A percentile compares a stretch with the other conserved stretches of the same genome.
These are phyloP conservation scores for Caenorhabditis afra DNA, from an alignment of 2,888 invertebrate species.

Conservation along the genomic window DNA sequence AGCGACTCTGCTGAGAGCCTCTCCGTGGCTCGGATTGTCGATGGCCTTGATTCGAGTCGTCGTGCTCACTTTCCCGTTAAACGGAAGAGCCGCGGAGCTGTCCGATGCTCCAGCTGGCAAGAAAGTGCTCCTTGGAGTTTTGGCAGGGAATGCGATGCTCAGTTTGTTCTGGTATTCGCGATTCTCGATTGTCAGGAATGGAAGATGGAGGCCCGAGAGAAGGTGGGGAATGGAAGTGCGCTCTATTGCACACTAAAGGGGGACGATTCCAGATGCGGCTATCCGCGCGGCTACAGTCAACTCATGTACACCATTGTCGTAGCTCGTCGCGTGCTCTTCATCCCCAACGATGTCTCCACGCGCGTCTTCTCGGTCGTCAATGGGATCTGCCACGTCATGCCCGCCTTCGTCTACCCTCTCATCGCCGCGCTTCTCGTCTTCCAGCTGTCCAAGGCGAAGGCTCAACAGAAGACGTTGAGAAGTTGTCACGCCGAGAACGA, in stretches of 20 bases:
- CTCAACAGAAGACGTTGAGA: too few species aligned
- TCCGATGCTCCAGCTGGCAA: neutral
- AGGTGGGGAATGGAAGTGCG: neutral
- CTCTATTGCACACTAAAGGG: neutral
- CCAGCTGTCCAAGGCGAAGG: neutral
- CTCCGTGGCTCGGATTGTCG: slow-evolving; percentile 12
- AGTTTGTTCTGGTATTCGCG: neutral
- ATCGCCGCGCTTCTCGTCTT: neutral
- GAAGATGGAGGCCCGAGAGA: neutral
- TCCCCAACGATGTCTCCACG: neutral
- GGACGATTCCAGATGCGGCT: slow-evolving; percentile 9
- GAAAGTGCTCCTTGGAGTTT: neutral
- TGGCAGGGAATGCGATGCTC: neutral
- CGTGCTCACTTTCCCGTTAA: slow-evolving; percentile 6
- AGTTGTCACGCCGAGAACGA: too few species aligned
- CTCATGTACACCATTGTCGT: neutral
- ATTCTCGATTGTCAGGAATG: slow-evolving; percentile 1
- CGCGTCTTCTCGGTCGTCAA: neutral
- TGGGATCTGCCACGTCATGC: neutral
- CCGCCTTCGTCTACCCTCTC: neutral
- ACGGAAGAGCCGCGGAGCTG: neutral
- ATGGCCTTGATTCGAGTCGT: slow-evolving; percentile 3
- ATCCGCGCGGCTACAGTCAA: neutral
- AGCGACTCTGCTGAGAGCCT: neutral
- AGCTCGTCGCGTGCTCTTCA: slow-evolving; percentile 2